Base-by-base conservation (phyloP, 2,797 vertebrate genomes). In the Myotis pilosus region DNA sequence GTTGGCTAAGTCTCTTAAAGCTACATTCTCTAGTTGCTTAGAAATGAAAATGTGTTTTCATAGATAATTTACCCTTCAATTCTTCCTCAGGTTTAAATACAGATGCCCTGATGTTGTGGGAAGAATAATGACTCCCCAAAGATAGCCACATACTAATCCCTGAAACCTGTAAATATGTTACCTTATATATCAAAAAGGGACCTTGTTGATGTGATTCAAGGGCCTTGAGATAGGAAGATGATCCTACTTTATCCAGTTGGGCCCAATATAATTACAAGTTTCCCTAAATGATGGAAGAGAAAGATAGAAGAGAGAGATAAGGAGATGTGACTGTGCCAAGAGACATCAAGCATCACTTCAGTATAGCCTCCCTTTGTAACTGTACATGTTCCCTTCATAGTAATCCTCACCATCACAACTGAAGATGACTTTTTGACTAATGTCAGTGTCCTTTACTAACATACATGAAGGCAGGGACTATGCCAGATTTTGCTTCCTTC, bases 401-500 rank as follows among this genome's bases (percentile, higher is more conserved):
- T 36, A 22, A 3, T n/a, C 41, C 23, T 47, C 68, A 11, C 41
- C 1, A 4, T 30, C 20, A 68, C 44, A 64, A n/a, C 62, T 25
- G 17, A 17, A 41, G 38, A 92, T 23, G 71, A 72, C 19, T 16
- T 44, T 71, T 66, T 83, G 44, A 17, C 84, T 68, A 69, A 75
- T 25, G 30, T 92, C 84, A 84, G 36, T 87, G 79, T 75, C n/a
- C 71, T 93, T 95, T 33, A 25, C 81, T 44, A 78, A 66, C 36
- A 87, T 68, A 88, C 85, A 51, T 55, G 64, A 90, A 91, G 66
- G 15, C 74, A 93, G 60, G 30, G 62, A 72, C 47, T 7, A 9
- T 1, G 92, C 91, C 91, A 92, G 82, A 60, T 38, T 90, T 85
- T 84, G 71, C 88, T 95, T 93, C 93, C 84, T 94, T 93, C 82